These are phyloP conservation scores for Arctocebus calabarensis DNA, from an alignment of 2,797 vertebrate genomes.

Conservation along the genomic window DNA sequence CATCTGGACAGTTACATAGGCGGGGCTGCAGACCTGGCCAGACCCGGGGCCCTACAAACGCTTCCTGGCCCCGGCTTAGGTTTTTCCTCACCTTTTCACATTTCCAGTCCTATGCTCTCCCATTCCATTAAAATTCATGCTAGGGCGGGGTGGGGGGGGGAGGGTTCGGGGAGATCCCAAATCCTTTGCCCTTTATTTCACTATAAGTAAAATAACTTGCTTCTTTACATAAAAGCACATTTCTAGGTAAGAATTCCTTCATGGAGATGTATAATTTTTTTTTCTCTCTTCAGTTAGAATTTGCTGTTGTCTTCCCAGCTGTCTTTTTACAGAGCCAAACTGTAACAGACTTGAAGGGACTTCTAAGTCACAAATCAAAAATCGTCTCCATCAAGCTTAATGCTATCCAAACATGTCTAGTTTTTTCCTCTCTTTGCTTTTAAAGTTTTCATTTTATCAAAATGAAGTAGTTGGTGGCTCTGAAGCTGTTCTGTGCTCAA, in stretches of 20 bases:
- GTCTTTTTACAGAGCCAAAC: slow-evolving; percentile 35
- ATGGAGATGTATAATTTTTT: background rate
- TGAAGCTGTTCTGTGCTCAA: slow-evolving; percentile 29
- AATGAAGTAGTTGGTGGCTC: slow-evolving; percentile 60
- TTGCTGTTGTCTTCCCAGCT: background rate
- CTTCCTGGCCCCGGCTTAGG: background rate
- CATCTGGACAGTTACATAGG: too few relatives aligned
- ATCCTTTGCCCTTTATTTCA: background rate
- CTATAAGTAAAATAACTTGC: background rate
- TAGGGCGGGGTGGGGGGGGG: background rate
- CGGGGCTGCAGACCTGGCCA: too few relatives aligned
- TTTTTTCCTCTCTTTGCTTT: slow-evolving; percentile 24
- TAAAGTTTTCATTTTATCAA: slow-evolving; percentile 61
- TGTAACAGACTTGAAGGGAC: background rate
- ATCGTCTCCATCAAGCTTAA: slow-evolving; percentile 27
- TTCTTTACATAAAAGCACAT: slow-evolving; percentile 10
- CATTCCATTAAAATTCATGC: background rate
- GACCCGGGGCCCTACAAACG: too few relatives aligned
- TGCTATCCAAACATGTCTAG: background rate
- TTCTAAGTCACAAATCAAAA: slow-evolving; percentile 48
- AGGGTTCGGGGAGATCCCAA: background rate
- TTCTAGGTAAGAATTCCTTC: background rate
- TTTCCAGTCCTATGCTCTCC: background rate
- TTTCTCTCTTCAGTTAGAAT: slow-evolving; percentile 49
- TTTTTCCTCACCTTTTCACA: background rate